Evolutionary conservation across 2,888 invertebrate genomes (phyloP), one percentile per base, ranked within the genome.

Genomic region (Ametastegia equiseti): DNA sequence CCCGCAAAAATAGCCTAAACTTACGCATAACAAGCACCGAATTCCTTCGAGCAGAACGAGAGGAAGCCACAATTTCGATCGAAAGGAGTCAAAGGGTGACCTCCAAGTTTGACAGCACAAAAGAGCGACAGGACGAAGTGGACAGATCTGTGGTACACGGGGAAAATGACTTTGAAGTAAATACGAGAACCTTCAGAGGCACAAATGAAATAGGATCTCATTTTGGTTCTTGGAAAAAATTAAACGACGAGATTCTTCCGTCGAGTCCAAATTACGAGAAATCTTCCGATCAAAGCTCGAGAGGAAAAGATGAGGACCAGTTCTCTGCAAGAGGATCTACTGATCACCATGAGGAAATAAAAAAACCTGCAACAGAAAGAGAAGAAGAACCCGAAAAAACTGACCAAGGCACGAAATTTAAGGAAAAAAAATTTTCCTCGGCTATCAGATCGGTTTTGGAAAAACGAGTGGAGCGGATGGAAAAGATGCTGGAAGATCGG

Each of bases 401-500:
- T 15, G 45, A 45, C 45, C 45, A 30, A 5, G 36, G 54, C 15
- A 9, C 11, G 9, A 75, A 75, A 75, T 23, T 36, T 19, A 75
- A 75, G 54, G 60, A 42, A 15, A 60, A 57, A 27, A 23, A 36
- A 9, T 27, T 15, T 23, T 57, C 77, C 42, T 82, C 75, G 78
- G 82, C 19, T 81, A 63, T 73, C 50, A 63, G 65, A 75, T 81
- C 60, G 50, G 45, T 19, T 30, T 57, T 86, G 39, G 86, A 84
- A 81, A 86, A 67, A n/a, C 85, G 85, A 45, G 81, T 86, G 57
- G 86, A 83, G 15, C 81, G 84, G 4, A 83, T 88, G 81, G 87
- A 88, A 82, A 86, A 69, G 78, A 84, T 86, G 67, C 6, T 87
- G 80, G 88, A 88, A 75, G 82, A 84, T 75, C 83, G 84, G 3